Percentiles rank a stretch among this genome's conserved stretches.
Evolutionary conservation across 2,888 invertebrate genomes (phyloP).

Genomic region (Melinopterus prodromus): DNA sequence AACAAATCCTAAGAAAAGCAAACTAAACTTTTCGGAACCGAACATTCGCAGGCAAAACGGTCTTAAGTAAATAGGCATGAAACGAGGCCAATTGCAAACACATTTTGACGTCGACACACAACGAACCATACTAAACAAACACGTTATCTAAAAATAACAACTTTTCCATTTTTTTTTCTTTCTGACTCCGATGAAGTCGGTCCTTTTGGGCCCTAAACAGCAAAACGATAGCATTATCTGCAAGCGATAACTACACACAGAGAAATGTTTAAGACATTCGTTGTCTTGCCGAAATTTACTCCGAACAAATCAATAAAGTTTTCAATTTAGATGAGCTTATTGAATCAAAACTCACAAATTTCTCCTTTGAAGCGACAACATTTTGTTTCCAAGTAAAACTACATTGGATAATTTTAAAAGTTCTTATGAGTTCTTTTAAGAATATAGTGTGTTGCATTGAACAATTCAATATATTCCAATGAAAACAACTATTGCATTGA

Average conservation of each 20-base stretch:
- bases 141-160: slow-evolving; percentile 26
- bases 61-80: slow-evolving; percentile 10
- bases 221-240: neutral
- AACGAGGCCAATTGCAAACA: slow-evolving; percentile 25
- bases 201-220: neutral
- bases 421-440: no score
- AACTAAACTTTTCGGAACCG: neutral
- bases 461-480: no score
- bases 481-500: no score
- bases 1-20: neutral
- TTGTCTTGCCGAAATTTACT: no score
- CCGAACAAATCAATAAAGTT: no score
- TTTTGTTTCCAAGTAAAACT: no score
- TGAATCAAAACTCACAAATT: no score
- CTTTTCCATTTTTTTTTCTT: slow-evolving; percentile 9
- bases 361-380: no score
- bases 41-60: slow-evolving; percentile 5
- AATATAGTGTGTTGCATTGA: no score
- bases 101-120: slow-evolving; percentile 20
- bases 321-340: no score
- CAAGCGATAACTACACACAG: neutral
- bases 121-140: slow-evolving; percentile 13
- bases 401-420: no score
- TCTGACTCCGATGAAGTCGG: neutral
- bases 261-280: no score